phyloP scores from a whole-genome alignment of 1,140 invertebrate genomes.

The Tenebrio molitor region DNA sequence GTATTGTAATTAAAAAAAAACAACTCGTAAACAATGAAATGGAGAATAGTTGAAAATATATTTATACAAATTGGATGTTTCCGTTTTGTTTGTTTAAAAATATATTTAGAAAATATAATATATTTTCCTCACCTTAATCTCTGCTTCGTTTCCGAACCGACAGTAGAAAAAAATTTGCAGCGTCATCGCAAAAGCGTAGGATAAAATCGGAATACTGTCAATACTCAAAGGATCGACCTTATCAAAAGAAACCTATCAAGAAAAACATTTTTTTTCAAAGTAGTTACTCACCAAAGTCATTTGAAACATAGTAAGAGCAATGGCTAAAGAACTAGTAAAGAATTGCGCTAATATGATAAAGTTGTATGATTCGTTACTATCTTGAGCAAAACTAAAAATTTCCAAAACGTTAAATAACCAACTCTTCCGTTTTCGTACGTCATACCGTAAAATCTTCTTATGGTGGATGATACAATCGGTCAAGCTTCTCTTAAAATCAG shows the following conservation, averaged over 20 bases:
- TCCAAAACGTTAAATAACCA: too few relatives aligned
- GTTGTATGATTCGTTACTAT: neutral
- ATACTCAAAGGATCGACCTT: neutral
- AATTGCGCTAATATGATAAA: conserved; percentile 9
- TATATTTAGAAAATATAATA: too few relatives aligned
- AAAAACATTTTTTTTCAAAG: neutral
- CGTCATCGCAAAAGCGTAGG: neutral
- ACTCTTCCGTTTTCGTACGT: too few relatives aligned
- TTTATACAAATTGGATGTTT: too few relatives aligned
- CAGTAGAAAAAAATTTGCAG: conserved; percentile 1
- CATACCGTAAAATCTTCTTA: neutral
- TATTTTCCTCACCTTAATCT: neutral
- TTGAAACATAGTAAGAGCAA: conserved; percentile 25
- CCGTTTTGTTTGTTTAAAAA: too few relatives aligned
- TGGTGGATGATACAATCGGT: neutral
- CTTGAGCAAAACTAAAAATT: conserved; percentile 5
- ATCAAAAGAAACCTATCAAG: neutral
- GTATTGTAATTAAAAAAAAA: too few relatives aligned
- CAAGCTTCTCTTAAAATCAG: neutral
- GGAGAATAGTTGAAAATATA: neutral
- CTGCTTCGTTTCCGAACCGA: neutral
- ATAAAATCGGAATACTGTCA: neutral
- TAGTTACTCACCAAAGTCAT: conserved; percentile 5
- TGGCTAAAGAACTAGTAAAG: neutral
- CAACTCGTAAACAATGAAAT: too few relatives aligned